Evolutionary conservation across 2,888 invertebrate genomes (phyloP), one percentile per base, ranked within the genome.

Genomic region (Diabrotica balteata): DNA sequence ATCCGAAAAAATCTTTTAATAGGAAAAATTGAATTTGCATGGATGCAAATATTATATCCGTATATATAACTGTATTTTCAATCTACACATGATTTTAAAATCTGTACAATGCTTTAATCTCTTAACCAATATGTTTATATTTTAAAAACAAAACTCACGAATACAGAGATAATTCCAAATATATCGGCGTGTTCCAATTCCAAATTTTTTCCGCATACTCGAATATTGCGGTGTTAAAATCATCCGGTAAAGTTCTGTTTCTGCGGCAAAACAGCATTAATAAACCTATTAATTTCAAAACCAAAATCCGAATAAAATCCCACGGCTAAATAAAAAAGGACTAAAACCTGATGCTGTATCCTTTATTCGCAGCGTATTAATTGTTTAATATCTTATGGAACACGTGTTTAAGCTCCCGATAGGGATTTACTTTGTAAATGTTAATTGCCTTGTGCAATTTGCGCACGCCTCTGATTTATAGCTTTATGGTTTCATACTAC

Each of bases 321-420:
- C 75, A 76, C 77, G 74, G 76, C 75, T 72, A 76, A 77, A 80
- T 79, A 79, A 80, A 79, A 79, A 80, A 79, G 72, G 72, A 74
- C 74, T 75, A 75, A 78, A 77, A 75, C 76, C 71, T 71, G 72
- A 72, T 70, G 71, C 66, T 70, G 71, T 61, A 68, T 75, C 75
- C 73, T 73, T 73, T 75, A 73, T 73, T 59, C 72, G 72, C 67
- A 69, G 77, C 73, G 79, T 80, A 83, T 83, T 83, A 82, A 83
- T 82, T 82, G 83, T 82, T 82, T 82, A 82, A 83, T 83, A 83
- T 83, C 82, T 83, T 82, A 75, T 76, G 80, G 76, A 81, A 81
- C 83, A 82, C 82, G 82, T 82, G 83, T 82, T 82, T 80, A 78
- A 80, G 80, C 82, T 79, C 73, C 79, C 78, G 80, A 80, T 81